Evolutionary conservation across 2,797 vertebrate genomes (phyloP).

Genomic region (Brachymystax lenok): DNA sequence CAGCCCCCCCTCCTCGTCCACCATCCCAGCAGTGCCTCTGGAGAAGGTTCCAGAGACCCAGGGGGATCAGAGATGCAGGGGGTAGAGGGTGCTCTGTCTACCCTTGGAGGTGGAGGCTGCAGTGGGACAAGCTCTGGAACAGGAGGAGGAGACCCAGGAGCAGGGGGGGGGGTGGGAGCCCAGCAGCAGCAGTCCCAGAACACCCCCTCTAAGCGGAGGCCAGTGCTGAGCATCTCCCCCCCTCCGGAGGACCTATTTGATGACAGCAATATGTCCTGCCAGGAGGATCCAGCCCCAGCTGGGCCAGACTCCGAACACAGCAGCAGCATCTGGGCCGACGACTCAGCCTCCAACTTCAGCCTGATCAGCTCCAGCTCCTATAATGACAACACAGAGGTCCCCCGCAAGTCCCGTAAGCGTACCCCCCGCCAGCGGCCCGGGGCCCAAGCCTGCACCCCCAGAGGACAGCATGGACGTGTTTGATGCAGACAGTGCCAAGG

Average conservation of each 20-base stretch:
- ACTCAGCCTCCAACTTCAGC: slow-evolving; percentile 99
- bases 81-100: slow-evolving; percentile 64
- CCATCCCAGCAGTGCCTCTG: slow-evolving; percentile 85
- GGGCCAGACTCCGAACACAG: slow-evolving; percentile 93
- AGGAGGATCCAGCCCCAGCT: slow-evolving; percentile 85
- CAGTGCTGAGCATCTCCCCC: slow-evolving; percentile 96
- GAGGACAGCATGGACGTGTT: slow-evolving; percentile 99
- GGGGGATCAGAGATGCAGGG: slow-evolving; percentile 65
- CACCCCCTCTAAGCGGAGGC: slow-evolving; percentile 93
- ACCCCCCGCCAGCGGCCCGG: slow-evolving; percentile 97
- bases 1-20: slow-evolving; percentile 91
- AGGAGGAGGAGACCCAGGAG: slow-evolving; percentile 65
- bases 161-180: slow-evolving; percentile 19
- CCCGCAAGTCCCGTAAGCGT: slow-evolving; percentile 96
- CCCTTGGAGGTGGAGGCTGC: slow-evolving; percentile 55
- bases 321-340: slow-evolving; percentile 98
- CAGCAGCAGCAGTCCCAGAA: slow-evolving; percentile 83
- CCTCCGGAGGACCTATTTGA: slow-evolving; percentile 98
- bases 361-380: slow-evolving; percentile 95
- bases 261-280: slow-evolving; percentile 98
- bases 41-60: slow-evolving; percentile 69
- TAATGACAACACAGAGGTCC: slow-evolving; percentile 99
- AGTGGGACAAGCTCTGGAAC: slow-evolving; percentile 55
- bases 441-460: slow-evolving; percentile 87
- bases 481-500: slow-evolving; percentile 99